Evolutionary conservation across 2,113 vertebrate genomes (phyloP).

Genomic region (rabbit (Oryctolagus cuniculus)): DNA sequence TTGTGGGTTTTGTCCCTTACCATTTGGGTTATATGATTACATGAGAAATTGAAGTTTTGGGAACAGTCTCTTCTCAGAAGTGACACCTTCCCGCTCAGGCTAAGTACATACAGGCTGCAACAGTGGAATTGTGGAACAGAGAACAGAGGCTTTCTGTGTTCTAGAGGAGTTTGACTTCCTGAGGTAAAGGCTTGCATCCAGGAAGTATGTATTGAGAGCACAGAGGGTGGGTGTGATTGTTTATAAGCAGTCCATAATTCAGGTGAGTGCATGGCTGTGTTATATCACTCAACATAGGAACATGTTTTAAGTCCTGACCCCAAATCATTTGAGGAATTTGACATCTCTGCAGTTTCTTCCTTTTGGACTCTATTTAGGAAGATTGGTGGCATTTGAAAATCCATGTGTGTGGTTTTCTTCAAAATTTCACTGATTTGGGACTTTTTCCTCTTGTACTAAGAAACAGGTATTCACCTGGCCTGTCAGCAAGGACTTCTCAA

Average conservation of each 20-base stretch:
- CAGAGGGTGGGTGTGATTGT: neutral
- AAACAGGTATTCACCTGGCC: neutral
- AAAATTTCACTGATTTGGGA: neutral
- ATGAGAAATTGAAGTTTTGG: conserved; percentile 15
- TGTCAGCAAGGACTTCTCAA: neutral
- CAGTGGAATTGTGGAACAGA: neutral
- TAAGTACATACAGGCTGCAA: neutral
- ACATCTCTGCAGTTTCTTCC: conserved; percentile 20
- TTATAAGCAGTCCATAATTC: neutral
- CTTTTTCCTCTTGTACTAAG: neutral
- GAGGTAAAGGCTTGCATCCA: neutral
- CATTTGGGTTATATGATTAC: conserved; percentile 44
- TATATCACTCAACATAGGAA: neutral
- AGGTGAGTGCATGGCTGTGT: neutral
- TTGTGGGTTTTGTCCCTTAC: conserved; percentile 45
- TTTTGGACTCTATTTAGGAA: conserved; percentile 9
- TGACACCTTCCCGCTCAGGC: neutral
- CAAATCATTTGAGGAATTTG: neutral
- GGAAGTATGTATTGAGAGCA: neutral
- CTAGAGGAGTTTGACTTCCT: conserved; percentile 11
- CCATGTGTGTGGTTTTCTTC: neutral
- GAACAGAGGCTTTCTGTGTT: neutral
- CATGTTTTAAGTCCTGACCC: neutral
- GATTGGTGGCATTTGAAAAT: conserved; percentile 9
- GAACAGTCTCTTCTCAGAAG: neutral